Evolutionary conservation across 1,140 invertebrate genomes (phyloP).

Genomic region (Zaprionus gabonicus): DNA sequence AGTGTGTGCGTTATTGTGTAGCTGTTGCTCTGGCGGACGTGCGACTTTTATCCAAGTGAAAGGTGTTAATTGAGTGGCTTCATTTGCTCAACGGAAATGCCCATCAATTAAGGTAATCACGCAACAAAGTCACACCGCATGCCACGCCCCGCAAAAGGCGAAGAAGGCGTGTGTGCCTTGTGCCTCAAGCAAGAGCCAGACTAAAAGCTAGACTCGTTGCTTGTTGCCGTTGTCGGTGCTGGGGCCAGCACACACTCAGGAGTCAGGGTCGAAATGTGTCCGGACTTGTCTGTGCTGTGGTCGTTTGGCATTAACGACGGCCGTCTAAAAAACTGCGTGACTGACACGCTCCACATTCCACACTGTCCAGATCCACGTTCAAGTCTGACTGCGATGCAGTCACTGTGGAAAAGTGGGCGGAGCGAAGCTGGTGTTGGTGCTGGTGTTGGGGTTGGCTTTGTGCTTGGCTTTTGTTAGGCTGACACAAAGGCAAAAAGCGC

Average conservation of each 20-base stretch:
- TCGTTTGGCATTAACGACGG: conserved; percentile 53
- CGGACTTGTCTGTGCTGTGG: conserved; percentile 49
- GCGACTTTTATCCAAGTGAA: conserved; percentile 75
- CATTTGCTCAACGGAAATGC: conserved; percentile 80
- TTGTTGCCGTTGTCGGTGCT: not conserved
- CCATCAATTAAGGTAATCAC: conserved; percentile 83
- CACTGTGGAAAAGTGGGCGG: conserved; percentile 4
- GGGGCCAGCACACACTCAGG: conserved; percentile 8
- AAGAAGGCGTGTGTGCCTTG: conserved; percentile 2
- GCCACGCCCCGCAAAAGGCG: conserved; percentile 48
- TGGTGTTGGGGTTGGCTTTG: conserved; percentile 51
- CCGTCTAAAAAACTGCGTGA: conserved; percentile 80
- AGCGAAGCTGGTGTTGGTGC: not conserved
- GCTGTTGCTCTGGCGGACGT: conserved; percentile 54
- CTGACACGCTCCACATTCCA: conserved; percentile 61
- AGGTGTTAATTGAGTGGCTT: conserved; percentile 83
- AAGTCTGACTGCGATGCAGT: conserved; percentile 9
- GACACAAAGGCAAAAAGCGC: conserved; percentile 78
- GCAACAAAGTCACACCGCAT: conserved; percentile 75
- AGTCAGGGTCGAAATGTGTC: conserved; percentile 21
- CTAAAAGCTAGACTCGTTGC: not conserved
- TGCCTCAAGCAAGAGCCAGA: not conserved
- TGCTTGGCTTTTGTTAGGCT: conserved; percentile 67
- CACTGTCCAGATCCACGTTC: conserved; percentile 34
- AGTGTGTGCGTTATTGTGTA: conserved; percentile 15